Evolutionary conservation across 2,888 invertebrate genomes (phyloP).

Genomic region (Pseudeuparius sepicola): DNA sequence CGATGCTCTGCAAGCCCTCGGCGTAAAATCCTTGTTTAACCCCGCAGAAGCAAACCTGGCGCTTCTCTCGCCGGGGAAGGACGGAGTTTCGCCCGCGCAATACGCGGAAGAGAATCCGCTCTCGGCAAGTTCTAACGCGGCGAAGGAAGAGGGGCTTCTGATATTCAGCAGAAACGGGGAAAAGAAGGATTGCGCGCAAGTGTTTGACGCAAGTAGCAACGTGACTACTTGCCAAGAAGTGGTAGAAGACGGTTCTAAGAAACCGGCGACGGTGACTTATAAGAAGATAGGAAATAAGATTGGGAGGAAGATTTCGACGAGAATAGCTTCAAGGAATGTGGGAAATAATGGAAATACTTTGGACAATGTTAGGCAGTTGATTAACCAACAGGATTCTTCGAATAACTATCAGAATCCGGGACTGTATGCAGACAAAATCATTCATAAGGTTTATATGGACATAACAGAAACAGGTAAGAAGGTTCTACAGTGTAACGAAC

Average conservation of each 20-base stretch:
- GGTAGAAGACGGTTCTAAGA: slow-evolving; percentile 18
- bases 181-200: slow-evolving; percentile 29
- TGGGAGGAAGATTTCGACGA: slow-evolving; percentile 32
- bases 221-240: slow-evolving; percentile 25
- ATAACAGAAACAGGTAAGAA: slow-evolving; percentile 19
- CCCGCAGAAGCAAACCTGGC: slow-evolving; percentile 55
- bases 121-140: slow-evolving; percentile 5
- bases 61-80: slow-evolving; percentile 45
- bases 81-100: slow-evolving; percentile 5
- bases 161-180: slow-evolving; percentile 28
- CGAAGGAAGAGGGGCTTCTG: slow-evolving; percentile 20
- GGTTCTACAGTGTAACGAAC: too few species aligned
- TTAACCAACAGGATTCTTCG: slow-evolving; percentile 32
- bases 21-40: slow-evolving; percentile 53
- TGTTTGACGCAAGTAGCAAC: slow-evolving; percentile 28
- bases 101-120: slow-evolving; percentile 14
- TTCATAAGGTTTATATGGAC: slow-evolving; percentile 46
- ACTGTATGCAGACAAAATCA: slow-evolving; percentile 50
- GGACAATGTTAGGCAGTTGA: slow-evolving; percentile 28
- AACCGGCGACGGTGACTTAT: slow-evolving; percentile 24
- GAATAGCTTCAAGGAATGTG: slow-evolving; percentile 16
- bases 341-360: slow-evolving; percentile 20
- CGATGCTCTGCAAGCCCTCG: slow-evolving; percentile 45
- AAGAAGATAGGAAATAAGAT: slow-evolving; percentile 32
- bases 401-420: slow-evolving; percentile 52